Base-by-base conservation (phyloP, 2,113 vertebrate species). In the Sylvietta virens region DNA sequence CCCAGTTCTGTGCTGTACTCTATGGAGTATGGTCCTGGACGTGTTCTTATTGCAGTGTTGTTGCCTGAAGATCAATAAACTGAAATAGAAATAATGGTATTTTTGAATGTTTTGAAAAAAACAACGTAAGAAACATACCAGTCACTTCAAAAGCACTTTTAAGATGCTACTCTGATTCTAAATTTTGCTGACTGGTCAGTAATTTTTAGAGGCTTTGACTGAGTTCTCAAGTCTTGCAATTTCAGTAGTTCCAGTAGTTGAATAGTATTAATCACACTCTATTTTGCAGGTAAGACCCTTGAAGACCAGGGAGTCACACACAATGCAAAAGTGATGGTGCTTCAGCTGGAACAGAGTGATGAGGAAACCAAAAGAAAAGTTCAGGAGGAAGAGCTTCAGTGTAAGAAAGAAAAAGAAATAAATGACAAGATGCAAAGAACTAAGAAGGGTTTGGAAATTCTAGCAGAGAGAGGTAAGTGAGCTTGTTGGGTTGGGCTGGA, bases 261-360 rank as follows among this genome's bases (percentile, higher is more conserved):
- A 37, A 31, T 60, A 40, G 10, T 39, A 11, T 54, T 48, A 13
- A 53, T 92, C 19, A 8, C 14, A 2, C 24, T 85, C 16, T 54
- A 0, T 79, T 67, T 76, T 69, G 19, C 94, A 99, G 99, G 98
- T 54, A 98, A 97, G 90, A 97, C 96, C 2, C 98, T 99, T 24
- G 98, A 98, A 45, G 98, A 98, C 20, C 99, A 99, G 92, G 98
- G 98, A 0, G 98, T 99, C 61, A 98, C 97, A 64, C 99, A 99
- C 98, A 99, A 99, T 53, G 98, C 98, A 10, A 99, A 99, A 95
- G 90, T 99, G 8, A 99, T 99, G 99, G 98, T 99, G 35, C 97
- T 98, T 14, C 98, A 98, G 1, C 86, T 99, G 50, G 98, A 98
- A n/a, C 97, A 98, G 67, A 98, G 98, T 4, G 98, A 99, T 54